Base-by-base conservation (phyloP, 2,113 vertebrate species). In the Uria aalge region DNA sequence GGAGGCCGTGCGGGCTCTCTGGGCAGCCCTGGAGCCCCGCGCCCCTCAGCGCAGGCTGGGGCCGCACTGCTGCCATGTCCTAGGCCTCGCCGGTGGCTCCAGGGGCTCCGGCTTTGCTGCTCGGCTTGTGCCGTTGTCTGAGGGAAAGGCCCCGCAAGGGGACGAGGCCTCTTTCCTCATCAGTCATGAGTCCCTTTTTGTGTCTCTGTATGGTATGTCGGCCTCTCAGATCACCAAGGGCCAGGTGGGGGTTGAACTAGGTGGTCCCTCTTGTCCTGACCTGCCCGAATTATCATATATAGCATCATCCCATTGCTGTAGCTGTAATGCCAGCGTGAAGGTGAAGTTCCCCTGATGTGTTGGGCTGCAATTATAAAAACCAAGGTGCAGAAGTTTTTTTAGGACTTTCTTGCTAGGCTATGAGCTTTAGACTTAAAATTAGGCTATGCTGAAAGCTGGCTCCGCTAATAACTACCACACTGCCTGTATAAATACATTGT, bases 121-220 rank as follows among this genome's bases (percentile, higher is more conserved):
- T 5, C 3, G 3, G 34, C 11, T 11, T 43, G 59, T 36, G 41
- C 27, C 3, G 10, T 29, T 7, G 5, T 12, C 26, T 8, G 8
- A 16, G 36, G 45, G 26, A 52, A 57, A 8, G 38, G 32, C 32
- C 56, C 24, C 9, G 10, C 59, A 10, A 12, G 14, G 21, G 32
- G 32, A 27, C 3, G 1, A 23, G 34, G 32, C 18, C 36, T 38
- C 19, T 47, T 67, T 10, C 6, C 5, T 43, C 4, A 0, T 16
- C 6, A 8, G 15, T 6, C 45, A 3, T 11, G 53, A 56, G 67
- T 38, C 9, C 36, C 53, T 38, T 12, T 6, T 12, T 21, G 30
- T 1, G 0, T 29, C n/a, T 12, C 29, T 71, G 23, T 38, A 27
- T 0, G 4, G 24, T 19, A 2, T 3, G 12, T 32, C 8, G 24